These are phyloP conservation scores for Hyperoplus immaculatus DNA, from an alignment of 2,797 vertebrate genomes.

Conservation along the genomic window DNA sequence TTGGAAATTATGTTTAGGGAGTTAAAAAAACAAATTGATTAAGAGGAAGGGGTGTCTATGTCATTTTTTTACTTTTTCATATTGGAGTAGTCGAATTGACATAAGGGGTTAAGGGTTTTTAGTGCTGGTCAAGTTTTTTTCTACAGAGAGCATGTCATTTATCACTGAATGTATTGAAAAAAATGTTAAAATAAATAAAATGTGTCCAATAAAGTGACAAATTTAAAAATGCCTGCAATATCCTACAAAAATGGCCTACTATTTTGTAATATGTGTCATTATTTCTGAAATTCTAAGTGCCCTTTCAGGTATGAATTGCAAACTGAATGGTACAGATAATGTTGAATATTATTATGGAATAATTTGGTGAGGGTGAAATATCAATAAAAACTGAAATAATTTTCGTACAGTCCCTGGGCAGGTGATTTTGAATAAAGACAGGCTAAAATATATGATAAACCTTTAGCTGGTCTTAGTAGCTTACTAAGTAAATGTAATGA, in stretches of 20 bases:
- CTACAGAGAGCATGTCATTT: background rate
- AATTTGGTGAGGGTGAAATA: background rate
- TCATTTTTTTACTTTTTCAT: background rate
- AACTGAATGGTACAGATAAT: background rate
- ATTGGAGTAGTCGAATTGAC: background rate
- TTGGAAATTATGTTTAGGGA: background rate
- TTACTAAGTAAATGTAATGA: background rate
- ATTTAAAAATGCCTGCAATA: background rate
- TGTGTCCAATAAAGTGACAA: background rate
- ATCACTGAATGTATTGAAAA: background rate
- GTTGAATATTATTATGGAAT: background rate
- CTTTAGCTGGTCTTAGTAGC: background rate
- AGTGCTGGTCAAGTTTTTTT: background rate
- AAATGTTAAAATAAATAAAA: background rate
- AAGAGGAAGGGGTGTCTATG: background rate
- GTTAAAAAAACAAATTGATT: background rate
- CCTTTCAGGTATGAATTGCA: background rate
- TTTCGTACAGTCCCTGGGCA: background rate
- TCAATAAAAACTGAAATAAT: background rate
- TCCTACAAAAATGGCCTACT: background rate
- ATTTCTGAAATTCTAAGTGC: background rate
- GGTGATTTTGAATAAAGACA: background rate
- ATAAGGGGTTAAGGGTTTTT: background rate
- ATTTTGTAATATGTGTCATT: background rate
- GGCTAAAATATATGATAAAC: background rate